A percentile compares a stretch with the other conserved stretches of the same genome.
These are phyloP conservation scores for Heliocidaris erythrogramma DNA, from an alignment of 35 echinoderm and acorn worm genomes.

Conservation along the genomic window DNA sequence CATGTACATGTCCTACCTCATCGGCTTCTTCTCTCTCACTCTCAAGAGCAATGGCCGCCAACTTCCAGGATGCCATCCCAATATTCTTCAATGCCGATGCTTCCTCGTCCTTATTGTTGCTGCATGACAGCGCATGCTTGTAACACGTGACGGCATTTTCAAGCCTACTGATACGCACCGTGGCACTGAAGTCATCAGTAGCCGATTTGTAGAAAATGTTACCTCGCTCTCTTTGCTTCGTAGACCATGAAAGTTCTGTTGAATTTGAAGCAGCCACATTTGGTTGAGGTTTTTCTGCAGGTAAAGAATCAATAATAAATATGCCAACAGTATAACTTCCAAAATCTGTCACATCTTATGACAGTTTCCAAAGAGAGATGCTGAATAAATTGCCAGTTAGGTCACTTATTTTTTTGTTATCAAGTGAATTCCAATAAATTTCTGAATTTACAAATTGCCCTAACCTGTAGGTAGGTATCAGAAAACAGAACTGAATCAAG, in stretches of 20 bases:
- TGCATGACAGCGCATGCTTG: slow-evolving; percentile 20
- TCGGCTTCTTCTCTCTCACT: not conserved
- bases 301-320: too few species aligned
- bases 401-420: too few species aligned
- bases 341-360: too few species aligned
- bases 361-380: too few species aligned
- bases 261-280: not conserved
- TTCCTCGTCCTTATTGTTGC: not conserved
- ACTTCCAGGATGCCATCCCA: slow-evolving; percentile 49
- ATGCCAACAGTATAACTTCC: too few species aligned
- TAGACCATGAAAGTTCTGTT: not conserved
- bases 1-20: not conserved
- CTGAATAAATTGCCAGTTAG: too few species aligned
- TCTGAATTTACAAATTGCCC: too few species aligned
- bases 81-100: slow-evolving; percentile 44
- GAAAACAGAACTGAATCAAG: too few species aligned
- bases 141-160: slow-evolving; percentile 28
- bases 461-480: too few species aligned
- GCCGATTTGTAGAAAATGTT: slow-evolving; percentile 41
- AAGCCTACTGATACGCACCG: not conserved
- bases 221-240: not conserved
- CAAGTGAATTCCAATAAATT: too few species aligned
- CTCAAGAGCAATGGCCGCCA: slow-evolving; percentile 11
- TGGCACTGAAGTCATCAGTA: not conserved
- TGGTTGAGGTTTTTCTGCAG: not conserved